These are phyloP conservation scores for Phrynosoma platyrhinos DNA, from an alignment of 2,113 vertebrate species.

Conservation along the genomic window DNA sequence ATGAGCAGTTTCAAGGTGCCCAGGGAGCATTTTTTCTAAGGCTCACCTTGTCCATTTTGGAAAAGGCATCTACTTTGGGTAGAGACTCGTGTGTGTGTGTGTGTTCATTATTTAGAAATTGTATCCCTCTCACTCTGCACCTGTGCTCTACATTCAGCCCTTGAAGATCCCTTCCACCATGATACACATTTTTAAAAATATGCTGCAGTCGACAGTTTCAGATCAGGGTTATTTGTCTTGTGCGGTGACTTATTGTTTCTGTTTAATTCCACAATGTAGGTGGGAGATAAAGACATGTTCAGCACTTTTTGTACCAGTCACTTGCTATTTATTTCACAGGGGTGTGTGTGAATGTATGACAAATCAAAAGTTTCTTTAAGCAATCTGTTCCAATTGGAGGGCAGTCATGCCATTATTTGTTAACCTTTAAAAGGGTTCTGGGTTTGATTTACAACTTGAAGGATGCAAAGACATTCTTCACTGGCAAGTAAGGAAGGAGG, in stretches of 20 bases:
- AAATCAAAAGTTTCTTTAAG: not conserved
- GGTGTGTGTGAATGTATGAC: not conserved
- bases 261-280: constrained; percentile 33
- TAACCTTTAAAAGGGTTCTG: not conserved
- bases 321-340: constrained; percentile 12
- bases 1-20: not conserved
- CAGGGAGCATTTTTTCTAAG: not conserved
- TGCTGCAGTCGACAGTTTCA: constrained; percentile 45
- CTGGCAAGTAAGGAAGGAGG: not conserved
- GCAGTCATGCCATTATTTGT: not conserved
- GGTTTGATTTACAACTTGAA: not conserved
- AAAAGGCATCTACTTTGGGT: not conserved
- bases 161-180: constrained; percentile 26
- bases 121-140: constrained; percentile 36
- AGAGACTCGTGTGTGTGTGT: constrained; percentile 2
- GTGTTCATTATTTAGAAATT: constrained; percentile 32
- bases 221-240: constrained; percentile 55
- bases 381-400: not conserved
- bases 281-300: constrained; percentile 17
- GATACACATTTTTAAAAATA: constrained; percentile 48
- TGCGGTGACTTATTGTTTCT: constrained; percentile 31
- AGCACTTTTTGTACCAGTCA: constrained; percentile 31
- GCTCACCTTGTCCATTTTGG: not conserved
- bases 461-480: not conserved
- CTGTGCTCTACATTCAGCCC: constrained; percentile 45